Percentiles rank a stretch among this genome's conserved stretches.
phyloP scores from a whole-genome alignment of 2,888 invertebrate genomes.

The Ferrisia virgata region DNA sequence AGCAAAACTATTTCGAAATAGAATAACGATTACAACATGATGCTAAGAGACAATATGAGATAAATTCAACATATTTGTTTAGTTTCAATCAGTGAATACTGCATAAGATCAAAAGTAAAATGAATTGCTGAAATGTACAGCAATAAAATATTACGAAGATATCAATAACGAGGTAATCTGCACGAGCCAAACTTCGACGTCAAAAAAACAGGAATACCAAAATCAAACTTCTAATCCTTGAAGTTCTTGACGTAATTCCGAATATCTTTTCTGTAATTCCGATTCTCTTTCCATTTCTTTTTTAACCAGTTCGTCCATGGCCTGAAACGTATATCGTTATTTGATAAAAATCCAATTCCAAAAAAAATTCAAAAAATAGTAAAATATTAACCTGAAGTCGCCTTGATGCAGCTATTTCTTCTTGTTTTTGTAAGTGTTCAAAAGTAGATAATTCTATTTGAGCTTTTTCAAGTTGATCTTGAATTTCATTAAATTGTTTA shows the following conservation, averaged over 20 bases:
- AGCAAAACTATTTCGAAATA: background rate
- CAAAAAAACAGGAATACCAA: background rate
- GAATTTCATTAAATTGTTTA: conserved; percentile 81
- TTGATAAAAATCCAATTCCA: background rate
- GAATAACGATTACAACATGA: no score
- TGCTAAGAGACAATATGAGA: background rate
- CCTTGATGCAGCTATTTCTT: conserved; percentile 84
- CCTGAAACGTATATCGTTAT: conserved; percentile 57
- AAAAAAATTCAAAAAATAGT: background rate
- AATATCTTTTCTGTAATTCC: conserved; percentile 77
- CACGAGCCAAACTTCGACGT: background rate
- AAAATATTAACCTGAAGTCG: conserved; percentile 68
- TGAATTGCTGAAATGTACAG: background rate
- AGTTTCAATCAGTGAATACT: background rate
- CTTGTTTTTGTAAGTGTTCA: conserved; percentile 81
- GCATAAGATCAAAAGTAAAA: background rate
- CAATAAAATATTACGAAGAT: background rate
- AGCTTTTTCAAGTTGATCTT: conserved; percentile 83
- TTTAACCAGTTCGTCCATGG: conserved; percentile 84
- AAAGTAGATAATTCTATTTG: conserved; percentile 86
- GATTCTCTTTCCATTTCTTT: conserved; percentile 88
- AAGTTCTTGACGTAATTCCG: conserved; percentile 67
- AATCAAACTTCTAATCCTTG: conserved; percentile 50
- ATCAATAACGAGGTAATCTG: background rate
- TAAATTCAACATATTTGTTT: background rate